Conservation (phyloP, 2,888 invertebrate species). For the Punctoribates punctum region DNA sequence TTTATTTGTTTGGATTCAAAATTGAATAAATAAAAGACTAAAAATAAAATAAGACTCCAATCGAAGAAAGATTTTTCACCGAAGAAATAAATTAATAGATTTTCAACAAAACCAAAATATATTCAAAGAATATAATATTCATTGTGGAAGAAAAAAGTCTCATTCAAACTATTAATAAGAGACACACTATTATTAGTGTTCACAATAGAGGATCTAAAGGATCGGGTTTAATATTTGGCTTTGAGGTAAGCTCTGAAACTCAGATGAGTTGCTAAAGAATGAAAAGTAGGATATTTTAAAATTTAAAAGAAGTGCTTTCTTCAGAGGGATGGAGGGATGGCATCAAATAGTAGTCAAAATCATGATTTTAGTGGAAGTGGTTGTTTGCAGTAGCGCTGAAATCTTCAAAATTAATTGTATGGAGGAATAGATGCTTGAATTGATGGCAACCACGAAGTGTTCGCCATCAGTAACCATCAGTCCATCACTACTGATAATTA, state of each 20-base stretch:
- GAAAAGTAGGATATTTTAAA: background rate
- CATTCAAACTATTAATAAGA: no score
- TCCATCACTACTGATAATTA: conserved; percentile 26
- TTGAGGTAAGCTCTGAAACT: background rate
- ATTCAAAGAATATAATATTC: no score
- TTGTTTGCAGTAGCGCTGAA: conserved; percentile 8
- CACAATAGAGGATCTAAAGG: no score
- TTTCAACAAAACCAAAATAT: no score
- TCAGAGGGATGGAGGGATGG: background rate
- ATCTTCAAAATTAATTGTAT: conserved; percentile 1
- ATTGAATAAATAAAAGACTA: no score
- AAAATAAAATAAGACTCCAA: no score
- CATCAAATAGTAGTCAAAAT: conserved; percentile 1
- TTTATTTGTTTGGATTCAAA: no score
- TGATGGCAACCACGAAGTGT: conserved; percentile 33
- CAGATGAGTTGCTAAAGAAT: background rate
- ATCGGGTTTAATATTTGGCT: background rate
- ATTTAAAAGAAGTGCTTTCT: background rate
- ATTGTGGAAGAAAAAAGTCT: no score
- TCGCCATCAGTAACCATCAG: conserved; percentile 27
- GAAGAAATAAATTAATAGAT: no score
- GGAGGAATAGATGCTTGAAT: background rate
- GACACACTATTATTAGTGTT: no score
- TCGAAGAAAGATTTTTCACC: no score
- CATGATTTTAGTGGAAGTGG: conserved; percentile 6